A percentile compares a stretch with the other conserved stretches of the same genome.
Evolutionary conservation across 2,113 vertebrate genomes (phyloP).

Genomic region (Polypterus bichir): DNA sequence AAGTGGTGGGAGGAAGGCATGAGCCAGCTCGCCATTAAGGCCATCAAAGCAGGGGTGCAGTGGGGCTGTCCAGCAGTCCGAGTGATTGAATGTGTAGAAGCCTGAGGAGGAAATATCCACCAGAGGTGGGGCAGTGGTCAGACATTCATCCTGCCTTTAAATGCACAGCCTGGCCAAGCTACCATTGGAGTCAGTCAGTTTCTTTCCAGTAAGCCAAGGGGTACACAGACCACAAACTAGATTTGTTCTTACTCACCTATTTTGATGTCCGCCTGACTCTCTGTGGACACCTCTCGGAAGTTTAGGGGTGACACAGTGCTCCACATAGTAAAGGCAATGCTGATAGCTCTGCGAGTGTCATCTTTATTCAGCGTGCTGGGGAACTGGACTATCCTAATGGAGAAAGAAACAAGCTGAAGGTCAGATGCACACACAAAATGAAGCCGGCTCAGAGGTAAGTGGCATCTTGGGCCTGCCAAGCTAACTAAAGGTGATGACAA

Average conservation of each 20-base stretch:
- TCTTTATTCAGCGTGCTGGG: conserved; percentile 55
- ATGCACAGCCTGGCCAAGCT: too few relatives aligned
- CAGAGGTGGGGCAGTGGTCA: neutral
- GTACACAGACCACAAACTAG: neutral
- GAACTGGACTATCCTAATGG: conserved; percentile 47
- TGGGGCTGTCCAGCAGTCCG: conserved; percentile 58
- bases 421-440: neutral
- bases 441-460: neutral
- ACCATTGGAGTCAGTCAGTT: too few relatives aligned
- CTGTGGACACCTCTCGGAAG: conserved; percentile 42
- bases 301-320: conserved; percentile 58
- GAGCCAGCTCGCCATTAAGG: conserved; percentile 61
- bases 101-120: conserved; percentile 32
- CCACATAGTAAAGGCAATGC: conserved; percentile 61
- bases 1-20: conserved; percentile 61
- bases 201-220: neutral
- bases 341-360: conserved; percentile 55
- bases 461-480: neutral
- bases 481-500: too few relatives aligned
- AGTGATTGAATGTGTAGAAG: conserved; percentile 67
- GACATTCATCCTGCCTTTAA: too few relatives aligned
- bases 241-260: conserved; percentile 40
- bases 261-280: conserved; percentile 44
- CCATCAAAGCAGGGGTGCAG: conserved; percentile 70
- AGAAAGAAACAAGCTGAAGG: neutral